These are phyloP conservation scores for Tachina fera DNA, from an alignment of 2,888 invertebrate genomes.

Conservation along the genomic window DNA sequence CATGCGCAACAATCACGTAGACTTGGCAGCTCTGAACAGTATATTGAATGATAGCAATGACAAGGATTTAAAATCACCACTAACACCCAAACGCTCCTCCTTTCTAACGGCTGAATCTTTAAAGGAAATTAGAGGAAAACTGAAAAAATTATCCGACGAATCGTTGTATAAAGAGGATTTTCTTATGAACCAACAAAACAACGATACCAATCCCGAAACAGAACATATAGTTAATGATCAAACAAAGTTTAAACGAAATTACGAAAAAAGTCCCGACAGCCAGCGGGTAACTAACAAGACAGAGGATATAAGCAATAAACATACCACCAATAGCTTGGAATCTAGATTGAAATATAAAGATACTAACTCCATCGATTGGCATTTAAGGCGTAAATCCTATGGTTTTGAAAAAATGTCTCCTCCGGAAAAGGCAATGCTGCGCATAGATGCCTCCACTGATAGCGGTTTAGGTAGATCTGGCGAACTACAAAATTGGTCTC, in stretches of 20 bases:
- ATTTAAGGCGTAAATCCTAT: constrained; percentile 89
- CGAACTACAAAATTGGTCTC: constrained; percentile 85
- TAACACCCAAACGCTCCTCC: constrained; percentile 75
- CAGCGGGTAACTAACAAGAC: constrained; percentile 6
- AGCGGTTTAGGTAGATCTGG: constrained; percentile 90
- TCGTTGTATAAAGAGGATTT: constrained; percentile 83
- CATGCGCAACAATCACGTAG: constrained; percentile 84
- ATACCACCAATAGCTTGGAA: constrained; percentile 80
- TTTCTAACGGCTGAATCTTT: constrained; percentile 86
- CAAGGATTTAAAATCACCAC: constrained; percentile 67
- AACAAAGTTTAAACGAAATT: constrained; percentile 33
- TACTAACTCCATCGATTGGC: constrained; percentile 85
- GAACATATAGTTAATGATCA: constrained; percentile 70
- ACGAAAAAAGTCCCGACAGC: constrained; percentile 48
- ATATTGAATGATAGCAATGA: constrained; percentile 80
- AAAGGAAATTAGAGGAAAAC: constrained; percentile 85
- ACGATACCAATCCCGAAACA: constrained; percentile 49
- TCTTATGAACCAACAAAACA: constrained; percentile 74
- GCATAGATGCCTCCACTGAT: constrained; percentile 90
- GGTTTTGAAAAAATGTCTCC: constrained; percentile 87
- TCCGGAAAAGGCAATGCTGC: constrained; percentile 81
- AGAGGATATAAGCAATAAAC: constrained; percentile 53
- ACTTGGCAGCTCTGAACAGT: constrained; percentile 84
- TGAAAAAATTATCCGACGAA: constrained; percentile 84
- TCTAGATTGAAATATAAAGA: constrained; percentile 78